phyloP scores from a whole-genome alignment of 2,113 vertebrate genomes.

The Dicerorhinus sumatrensis region DNA sequence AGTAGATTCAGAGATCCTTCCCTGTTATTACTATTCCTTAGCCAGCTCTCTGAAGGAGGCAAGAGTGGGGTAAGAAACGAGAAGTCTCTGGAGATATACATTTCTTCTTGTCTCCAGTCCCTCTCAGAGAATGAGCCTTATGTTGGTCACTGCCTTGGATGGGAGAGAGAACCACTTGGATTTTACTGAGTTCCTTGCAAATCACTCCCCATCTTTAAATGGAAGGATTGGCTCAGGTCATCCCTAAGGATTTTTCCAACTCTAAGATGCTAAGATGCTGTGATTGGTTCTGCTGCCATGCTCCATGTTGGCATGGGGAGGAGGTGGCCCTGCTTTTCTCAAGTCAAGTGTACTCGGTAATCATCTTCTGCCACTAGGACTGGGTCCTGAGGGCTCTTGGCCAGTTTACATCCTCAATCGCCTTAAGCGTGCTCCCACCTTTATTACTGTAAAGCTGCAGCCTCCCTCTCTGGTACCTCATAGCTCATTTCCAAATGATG shows the following conservation, averaged over 20 bases:
- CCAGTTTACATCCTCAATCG: background rate
- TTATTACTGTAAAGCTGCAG: background rate
- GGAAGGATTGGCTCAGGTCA: background rate
- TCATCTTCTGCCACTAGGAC: background rate
- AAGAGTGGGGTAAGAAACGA: background rate
- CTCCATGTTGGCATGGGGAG: background rate
- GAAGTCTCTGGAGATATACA: background rate
- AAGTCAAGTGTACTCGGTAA: background rate
- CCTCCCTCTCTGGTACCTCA: background rate
- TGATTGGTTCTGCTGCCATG: too few species aligned
- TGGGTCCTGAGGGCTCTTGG: background rate
- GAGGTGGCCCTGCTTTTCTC: background rate
- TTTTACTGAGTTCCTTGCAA: background rate
- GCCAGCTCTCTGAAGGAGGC: background rate
- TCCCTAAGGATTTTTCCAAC: background rate
- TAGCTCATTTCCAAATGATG: background rate
- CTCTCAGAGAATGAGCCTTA: background rate
- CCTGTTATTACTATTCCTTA: background rate
- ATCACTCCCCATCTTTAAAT: background rate
- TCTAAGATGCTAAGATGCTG: background rate
- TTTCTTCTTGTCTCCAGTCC: too few species aligned
- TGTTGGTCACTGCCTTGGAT: background rate
- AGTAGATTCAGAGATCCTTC: background rate
- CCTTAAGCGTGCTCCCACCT: background rate
- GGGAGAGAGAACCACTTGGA: background rate